Evolutionary conservation across 2,113 vertebrate species (phyloP), one percentile per base, ranked within the genome.

Genomic region (Nerophis lumbriciformis): DNA sequence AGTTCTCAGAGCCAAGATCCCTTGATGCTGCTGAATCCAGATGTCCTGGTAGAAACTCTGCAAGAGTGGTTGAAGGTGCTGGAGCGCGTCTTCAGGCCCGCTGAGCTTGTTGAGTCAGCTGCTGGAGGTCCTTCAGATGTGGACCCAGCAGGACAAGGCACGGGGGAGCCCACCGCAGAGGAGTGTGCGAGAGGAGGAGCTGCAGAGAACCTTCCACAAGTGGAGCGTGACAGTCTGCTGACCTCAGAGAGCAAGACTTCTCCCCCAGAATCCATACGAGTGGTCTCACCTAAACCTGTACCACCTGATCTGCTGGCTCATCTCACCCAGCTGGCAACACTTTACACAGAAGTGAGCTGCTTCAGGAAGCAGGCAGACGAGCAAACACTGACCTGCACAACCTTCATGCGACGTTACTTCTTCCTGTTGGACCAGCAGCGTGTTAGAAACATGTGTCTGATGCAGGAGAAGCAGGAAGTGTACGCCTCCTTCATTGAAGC

Each of bases 1-100:
- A 99, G 97, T 68, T 83, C 78, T 48, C 93, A 91, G 80, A 92
- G 95, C 10, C 92, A 94, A 75, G 94, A 99, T 78, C 93, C 94
- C 21, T 71, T 90, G 75, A 83, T 95, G 78, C 87, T 98, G 36
- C 91, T 98, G 71, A 92, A 98, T 73, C 89, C 93, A 0, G 68
- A 64, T 8, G 68, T 68, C 65, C 83, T 98, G 68, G 83, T 65
- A 66, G 84, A 73, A 47, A 76, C 90, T 69, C 90, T 99, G 60
- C 78, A 62, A 57, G 81, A 93, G 52, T 99, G 97, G 96, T 82
- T 95, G 54, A 76, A 72, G 0, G 78, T 83, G 66, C 82, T 98
- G 74, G 90, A 99, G 80, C 87, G 85, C 72, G 74, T 88, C 8
- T 91, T 97, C 9, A 83, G 84, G 19, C 66, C 69, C 6, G 73